A percentile compares a stretch with the other conserved stretches of the same genome.
These are phyloP conservation scores for Neomorphus geoffroyi DNA, from an alignment of 2,797 vertebrate species.

Conservation along the genomic window DNA sequence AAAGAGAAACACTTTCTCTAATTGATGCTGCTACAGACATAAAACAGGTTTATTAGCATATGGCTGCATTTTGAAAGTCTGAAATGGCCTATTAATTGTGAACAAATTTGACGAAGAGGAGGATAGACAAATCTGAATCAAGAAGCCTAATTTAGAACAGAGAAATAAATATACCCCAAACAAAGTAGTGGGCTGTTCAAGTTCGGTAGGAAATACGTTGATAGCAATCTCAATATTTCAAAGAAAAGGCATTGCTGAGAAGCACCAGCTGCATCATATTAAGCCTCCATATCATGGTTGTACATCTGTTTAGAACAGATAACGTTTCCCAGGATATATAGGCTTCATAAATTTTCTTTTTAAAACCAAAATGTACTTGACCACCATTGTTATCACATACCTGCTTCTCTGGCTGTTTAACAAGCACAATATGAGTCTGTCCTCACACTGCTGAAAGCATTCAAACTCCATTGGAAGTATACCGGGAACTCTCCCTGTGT, in stretches of 20 bases:
- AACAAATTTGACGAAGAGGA: constrained; percentile 13
- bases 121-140: constrained; percentile 13
- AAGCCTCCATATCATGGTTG: background rate
- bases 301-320: background rate
- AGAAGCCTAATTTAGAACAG: background rate
- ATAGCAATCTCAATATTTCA: background rate
- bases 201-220: background rate
- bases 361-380: background rate
- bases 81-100: constrained; percentile 34
- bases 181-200: background rate
- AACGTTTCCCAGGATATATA: background rate
- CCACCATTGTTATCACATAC: background rate
- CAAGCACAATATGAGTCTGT: background rate
- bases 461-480: accelerated
- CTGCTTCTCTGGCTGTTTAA: background rate
- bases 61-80: constrained; percentile 18
- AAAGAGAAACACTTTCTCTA: background rate
- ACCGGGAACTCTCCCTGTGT: background rate
- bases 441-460: background rate
- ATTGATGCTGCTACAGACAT: background rate
- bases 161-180: background rate
- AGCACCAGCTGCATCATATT: background rate
- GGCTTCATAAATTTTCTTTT: background rate
- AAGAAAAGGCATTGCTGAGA: background rate
- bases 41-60: constrained; percentile 18